Evolutionary conservation across 1,140 invertebrate species (phyloP).

Genomic region (Tetragnatha versicolor): DNA sequence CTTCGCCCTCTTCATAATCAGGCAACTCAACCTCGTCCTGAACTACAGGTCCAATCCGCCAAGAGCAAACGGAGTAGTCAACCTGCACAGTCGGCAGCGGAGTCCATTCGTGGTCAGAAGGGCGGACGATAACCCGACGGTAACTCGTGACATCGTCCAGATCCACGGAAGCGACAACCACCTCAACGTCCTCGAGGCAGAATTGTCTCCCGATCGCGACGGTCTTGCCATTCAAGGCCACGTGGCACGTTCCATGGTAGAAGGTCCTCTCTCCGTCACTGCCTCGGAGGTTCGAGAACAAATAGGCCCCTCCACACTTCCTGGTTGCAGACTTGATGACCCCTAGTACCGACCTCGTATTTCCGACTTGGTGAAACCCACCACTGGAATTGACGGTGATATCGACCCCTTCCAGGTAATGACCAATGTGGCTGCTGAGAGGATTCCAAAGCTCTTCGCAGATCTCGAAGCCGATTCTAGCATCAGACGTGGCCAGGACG

Average conservation of each 20-base stretch:
- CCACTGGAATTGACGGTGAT: conserved; percentile 91
- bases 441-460: conserved; percentile 99
- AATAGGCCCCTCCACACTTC: conserved; percentile 90
- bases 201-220: conserved; percentile 86
- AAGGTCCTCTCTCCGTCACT: conserved; percentile 96
- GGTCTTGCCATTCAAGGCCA: conserved; percentile 90
- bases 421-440: conserved; percentile 83
- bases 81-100: conserved; percentile 81
- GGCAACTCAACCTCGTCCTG: conserved; percentile 58
- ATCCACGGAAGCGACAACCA: conserved; percentile 85
- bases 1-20: conserved; percentile 75
- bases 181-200: conserved; percentile 92
- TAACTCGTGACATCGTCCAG: conserved; percentile 88
- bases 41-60: too few relatives aligned
- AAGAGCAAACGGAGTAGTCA: conserved; percentile 80
- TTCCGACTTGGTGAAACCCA: conserved; percentile 91
- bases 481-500: conserved; percentile 88
- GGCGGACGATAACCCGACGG: conserved; percentile 74
- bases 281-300: conserved; percentile 94
- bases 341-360: conserved; percentile 86
- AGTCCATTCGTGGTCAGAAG: conserved; percentile 70
- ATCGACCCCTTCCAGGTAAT: conserved; percentile 92
- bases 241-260: conserved; percentile 92
- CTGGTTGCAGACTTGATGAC: conserved; percentile 89
- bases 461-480: conserved; percentile 96